Evolutionary conservation across 2,888 invertebrate species (phyloP).

Genomic region (Sinopyrophorus schimmeli): DNA sequence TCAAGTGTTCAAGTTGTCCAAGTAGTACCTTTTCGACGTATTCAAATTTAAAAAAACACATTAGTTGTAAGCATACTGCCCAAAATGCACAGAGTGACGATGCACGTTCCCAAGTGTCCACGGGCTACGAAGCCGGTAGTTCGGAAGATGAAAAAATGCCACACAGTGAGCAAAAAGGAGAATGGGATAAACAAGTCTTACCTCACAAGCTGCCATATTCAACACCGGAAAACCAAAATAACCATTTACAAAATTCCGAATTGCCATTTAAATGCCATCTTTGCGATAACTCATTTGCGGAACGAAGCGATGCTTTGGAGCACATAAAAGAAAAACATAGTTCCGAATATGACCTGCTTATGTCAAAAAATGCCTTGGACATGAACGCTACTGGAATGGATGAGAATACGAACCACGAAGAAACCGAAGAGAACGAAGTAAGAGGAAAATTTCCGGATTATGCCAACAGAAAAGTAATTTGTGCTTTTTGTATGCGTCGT

Average conservation of each 20-base stretch:
- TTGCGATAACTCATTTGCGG: constrained; percentile 84
- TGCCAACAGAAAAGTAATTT: constrained; percentile 84
- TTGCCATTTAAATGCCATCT: constrained; percentile 90
- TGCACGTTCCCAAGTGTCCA: constrained; percentile 36
- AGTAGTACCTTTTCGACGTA: constrained; percentile 81
- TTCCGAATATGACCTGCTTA: constrained; percentile 78
- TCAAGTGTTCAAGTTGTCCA: constrained; percentile 79
- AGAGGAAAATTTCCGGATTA: constrained; percentile 84
- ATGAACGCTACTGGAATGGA: constrained; percentile 59
- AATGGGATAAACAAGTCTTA: constrained; percentile 45
- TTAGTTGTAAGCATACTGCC: constrained; percentile 69
- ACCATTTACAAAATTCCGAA: constrained; percentile 61
- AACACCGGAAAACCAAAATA: constrained; percentile 39
- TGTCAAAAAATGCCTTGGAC: constrained; percentile 79
- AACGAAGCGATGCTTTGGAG: constrained; percentile 76
- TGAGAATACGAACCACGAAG: constrained; percentile 56
- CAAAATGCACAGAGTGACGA: constrained; percentile 55
- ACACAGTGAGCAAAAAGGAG: constrained; percentile 45
- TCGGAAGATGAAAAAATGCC: constrained; percentile 55
- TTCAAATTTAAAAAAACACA: constrained; percentile 79
- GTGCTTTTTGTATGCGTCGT: constrained; percentile 89
- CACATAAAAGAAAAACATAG: constrained; percentile 78
- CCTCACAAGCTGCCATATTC: constrained; percentile 38
- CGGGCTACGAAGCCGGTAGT: constrained; percentile 55
- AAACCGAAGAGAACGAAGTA: constrained; percentile 71